Conservation (phyloP, 2,797 vertebrate species). For the Yasuhikotakia modesta region DNA sequence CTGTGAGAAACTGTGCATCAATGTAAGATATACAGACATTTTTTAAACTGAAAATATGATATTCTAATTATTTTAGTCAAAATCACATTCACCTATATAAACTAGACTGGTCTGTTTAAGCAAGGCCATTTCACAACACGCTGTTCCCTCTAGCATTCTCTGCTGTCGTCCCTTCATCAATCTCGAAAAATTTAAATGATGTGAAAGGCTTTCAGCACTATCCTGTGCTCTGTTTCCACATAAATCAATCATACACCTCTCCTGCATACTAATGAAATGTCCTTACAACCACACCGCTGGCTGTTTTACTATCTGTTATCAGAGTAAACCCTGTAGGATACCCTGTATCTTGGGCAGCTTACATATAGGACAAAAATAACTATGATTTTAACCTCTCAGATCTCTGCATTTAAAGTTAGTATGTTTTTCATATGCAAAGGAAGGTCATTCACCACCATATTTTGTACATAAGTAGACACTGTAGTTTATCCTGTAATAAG, state of each 20-base stretch:
- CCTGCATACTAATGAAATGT: conserved; percentile 57
- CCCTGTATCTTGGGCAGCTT: conserved; percentile 10
- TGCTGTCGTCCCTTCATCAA: conserved; percentile 56
- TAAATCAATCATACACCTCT: conserved; percentile 57
- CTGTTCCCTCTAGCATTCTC: conserved; percentile 8
- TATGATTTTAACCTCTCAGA: not conserved
- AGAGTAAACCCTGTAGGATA: not conserved
- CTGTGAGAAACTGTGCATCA: not conserved
- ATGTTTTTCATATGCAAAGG: not conserved
- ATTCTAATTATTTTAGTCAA: not conserved
- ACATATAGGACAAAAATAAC: conserved; percentile 8
- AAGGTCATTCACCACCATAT: not conserved
- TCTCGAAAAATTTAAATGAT: conserved; percentile 58
- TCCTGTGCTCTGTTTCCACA: conserved; percentile 45
- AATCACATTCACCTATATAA: not conserved
- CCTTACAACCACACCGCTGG: conserved; percentile 1
- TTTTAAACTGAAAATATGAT: not conserved
- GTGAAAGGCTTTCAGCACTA: conserved; percentile 55
- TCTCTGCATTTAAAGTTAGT: not conserved
- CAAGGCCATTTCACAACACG: not conserved
- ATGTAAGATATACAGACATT: not conserved
- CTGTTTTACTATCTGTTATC: conserved; percentile 11
- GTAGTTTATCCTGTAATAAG: not conserved
- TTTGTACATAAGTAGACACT: not conserved
- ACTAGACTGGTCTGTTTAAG: not conserved